These are phyloP conservation scores for Thalassoma bifasciatum DNA, from an alignment of 2,113 vertebrate species.

Conservation along the genomic window DNA sequence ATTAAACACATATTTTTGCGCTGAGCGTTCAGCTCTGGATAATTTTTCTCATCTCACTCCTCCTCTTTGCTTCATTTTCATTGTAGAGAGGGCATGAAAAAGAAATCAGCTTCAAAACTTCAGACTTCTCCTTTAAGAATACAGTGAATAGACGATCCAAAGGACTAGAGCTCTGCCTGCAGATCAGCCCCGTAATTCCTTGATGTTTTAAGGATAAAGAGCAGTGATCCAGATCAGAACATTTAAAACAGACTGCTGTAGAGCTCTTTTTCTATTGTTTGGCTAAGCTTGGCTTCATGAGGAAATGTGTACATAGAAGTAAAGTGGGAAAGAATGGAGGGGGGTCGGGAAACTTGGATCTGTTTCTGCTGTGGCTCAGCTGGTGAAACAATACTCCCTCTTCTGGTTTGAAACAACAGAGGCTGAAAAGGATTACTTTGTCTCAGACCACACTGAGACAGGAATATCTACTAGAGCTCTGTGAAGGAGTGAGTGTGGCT, in stretches of 20 bases:
- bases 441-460: background rate
- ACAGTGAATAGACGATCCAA: conserved; percentile 4
- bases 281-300: conserved; percentile 25
- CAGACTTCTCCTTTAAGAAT: background rate
- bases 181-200: conserved; percentile 16
- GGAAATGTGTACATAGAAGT: conserved; percentile 17
- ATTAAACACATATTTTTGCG: too few species aligned
- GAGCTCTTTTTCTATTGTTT: background rate
- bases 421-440: conserved; percentile 7
- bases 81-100: background rate
- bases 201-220: conserved; percentile 27
- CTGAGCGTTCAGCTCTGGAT: background rate
- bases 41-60: background rate
- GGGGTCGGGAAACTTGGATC: conserved; percentile 29
- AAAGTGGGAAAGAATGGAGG: background rate
- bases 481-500: background rate
- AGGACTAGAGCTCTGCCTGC: background rate
- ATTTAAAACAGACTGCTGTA: background rate
- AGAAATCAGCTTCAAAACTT: background rate
- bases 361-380: conserved; percentile 9
- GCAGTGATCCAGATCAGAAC: conserved; percentile 30
- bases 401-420: conserved; percentile 31
- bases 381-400: conserved; percentile 41
- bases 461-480: background rate
- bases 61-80: background rate